Percentiles rank a stretch among this genome's conserved stretches.
Conservation (phyloP, 2,888 invertebrate genomes). For the Nomada goodeniana region DNA sequence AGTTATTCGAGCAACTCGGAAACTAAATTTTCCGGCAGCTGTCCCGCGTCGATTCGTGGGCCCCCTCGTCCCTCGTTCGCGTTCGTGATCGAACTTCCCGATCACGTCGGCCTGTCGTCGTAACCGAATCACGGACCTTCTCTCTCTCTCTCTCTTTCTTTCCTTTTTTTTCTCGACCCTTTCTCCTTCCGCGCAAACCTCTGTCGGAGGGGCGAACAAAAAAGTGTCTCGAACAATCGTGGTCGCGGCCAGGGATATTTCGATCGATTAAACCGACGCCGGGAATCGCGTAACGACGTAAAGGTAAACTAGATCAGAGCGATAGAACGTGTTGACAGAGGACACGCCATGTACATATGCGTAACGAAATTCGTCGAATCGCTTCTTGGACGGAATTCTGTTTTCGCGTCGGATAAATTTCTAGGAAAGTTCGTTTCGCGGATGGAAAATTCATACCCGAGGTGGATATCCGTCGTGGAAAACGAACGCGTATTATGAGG, state of each 20-base stretch:
- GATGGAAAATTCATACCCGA: slow-evolving; percentile 11
- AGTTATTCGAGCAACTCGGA: slow-evolving; percentile 57
- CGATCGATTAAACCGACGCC: too few species aligned
- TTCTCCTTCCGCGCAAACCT: slow-evolving; percentile 5
- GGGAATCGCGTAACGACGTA: too few species aligned
- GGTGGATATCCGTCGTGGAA: slow-evolving; percentile 18
- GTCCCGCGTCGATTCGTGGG: slow-evolving; percentile 9
- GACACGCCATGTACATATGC: background rate
- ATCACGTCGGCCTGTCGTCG: slow-evolving; percentile 26
- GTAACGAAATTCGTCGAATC: background rate
- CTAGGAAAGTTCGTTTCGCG: background rate
- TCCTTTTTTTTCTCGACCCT: too few species aligned
- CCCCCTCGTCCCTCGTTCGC: slow-evolving; percentile 13
- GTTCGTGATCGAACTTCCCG: slow-evolving; percentile 52
- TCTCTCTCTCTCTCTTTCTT: slow-evolving; percentile 1
- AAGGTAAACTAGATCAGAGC: background rate
- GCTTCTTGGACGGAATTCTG: background rate
- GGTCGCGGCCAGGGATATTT: too few species aligned
- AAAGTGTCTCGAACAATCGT: slow-evolving; percentile 17
- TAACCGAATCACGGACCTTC: slow-evolving; percentile 31
- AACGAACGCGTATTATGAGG: slow-evolving; percentile 31
- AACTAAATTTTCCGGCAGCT: slow-evolving; percentile 55
- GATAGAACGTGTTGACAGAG: background rate
- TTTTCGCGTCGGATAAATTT: background rate
- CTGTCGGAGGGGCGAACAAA: background rate